A percentile compares a stretch with the other conserved stretches of the same genome.
Conservation (phyloP, 2,888 invertebrate species). For the Hermodice carunculata region DNA sequence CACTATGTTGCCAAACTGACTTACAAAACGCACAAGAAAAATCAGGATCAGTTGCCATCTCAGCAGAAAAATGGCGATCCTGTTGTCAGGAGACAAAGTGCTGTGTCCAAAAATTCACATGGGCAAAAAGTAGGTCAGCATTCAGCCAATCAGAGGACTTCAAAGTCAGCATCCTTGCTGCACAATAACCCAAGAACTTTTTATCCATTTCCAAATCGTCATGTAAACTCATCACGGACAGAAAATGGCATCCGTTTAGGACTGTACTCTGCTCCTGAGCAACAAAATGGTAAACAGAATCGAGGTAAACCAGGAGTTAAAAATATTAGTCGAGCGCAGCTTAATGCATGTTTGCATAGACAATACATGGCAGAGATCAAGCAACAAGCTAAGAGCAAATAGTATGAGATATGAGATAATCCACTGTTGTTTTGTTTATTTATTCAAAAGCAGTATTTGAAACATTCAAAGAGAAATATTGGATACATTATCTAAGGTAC, state of each 20-base stretch:
- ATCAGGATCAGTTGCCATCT: too few species aligned
- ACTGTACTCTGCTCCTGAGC: constrained; percentile 54
- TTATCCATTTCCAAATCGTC: constrained; percentile 65
- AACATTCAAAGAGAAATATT: too few species aligned
- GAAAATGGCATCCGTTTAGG: constrained; percentile 65
- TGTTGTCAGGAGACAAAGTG: too few species aligned
- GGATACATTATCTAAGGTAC: too few species aligned
- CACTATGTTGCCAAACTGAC: constrained; percentile 26
- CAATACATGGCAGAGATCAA: constrained; percentile 38
- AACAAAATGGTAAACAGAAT: constrained; percentile 16
- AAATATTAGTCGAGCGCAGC: constrained; percentile 26
- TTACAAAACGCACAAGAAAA: constrained; percentile 24
- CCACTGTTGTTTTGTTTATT: too few species aligned
- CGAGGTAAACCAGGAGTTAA: neutral
- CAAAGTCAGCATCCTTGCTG: neutral
- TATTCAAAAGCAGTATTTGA: too few species aligned
- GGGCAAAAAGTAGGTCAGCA: too few species aligned
- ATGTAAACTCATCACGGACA: constrained; percentile 60
- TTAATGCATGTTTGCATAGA: constrained; percentile 36
- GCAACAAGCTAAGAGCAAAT: constrained; percentile 20
- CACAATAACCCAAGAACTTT: constrained; percentile 44
- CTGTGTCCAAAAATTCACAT: too few species aligned
- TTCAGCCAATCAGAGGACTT: too few species aligned
- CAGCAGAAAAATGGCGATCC: too few species aligned
- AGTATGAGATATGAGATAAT: too few species aligned